phyloP scores from a whole-genome alignment of 2,888 invertebrate species.

The Meliscaeva auricollis region DNA sequence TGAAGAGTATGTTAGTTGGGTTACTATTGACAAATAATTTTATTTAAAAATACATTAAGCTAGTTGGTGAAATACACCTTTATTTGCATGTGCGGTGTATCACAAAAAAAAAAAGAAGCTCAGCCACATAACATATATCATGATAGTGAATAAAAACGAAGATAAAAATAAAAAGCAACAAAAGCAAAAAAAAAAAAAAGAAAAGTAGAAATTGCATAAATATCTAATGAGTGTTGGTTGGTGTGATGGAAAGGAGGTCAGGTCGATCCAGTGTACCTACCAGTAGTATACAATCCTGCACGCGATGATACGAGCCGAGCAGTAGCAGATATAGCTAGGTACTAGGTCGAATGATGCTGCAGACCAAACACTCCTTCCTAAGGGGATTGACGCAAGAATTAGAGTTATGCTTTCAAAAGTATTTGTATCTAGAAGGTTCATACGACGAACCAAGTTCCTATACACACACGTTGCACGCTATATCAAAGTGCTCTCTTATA shows the following conservation, averaged over 20 bases:
- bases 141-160: constrained; percentile 51
- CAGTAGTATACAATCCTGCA: constrained; percentile 17
- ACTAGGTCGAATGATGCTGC: constrained; percentile 32
- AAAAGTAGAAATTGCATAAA: constrained; percentile 70
- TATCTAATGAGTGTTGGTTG: constrained; percentile 71
- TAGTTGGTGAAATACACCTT: constrained; percentile 11
- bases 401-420: constrained; percentile 47
- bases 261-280: constrained; percentile 8
- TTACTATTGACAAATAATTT: no score
- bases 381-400: constrained; percentile 55
- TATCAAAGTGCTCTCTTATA: not conserved
- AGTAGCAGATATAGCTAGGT: not conserved
- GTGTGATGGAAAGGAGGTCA: constrained; percentile 36
- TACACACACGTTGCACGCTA: not conserved
- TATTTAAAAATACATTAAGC: no score
- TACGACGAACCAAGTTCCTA: not conserved
- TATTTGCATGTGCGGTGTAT: not conserved
- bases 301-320: constrained; percentile 7
- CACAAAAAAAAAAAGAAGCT: constrained; percentile 1
- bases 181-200: constrained; percentile 30
- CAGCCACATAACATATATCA: not conserved
- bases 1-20: no score
- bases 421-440: constrained; percentile 16
- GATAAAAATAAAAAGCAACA: constrained; percentile 48
- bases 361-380: constrained; percentile 39